Evolutionary conservation across 2,113 vertebrate genomes (phyloP).

Genomic region (Trematocara unimaculatum): DNA sequence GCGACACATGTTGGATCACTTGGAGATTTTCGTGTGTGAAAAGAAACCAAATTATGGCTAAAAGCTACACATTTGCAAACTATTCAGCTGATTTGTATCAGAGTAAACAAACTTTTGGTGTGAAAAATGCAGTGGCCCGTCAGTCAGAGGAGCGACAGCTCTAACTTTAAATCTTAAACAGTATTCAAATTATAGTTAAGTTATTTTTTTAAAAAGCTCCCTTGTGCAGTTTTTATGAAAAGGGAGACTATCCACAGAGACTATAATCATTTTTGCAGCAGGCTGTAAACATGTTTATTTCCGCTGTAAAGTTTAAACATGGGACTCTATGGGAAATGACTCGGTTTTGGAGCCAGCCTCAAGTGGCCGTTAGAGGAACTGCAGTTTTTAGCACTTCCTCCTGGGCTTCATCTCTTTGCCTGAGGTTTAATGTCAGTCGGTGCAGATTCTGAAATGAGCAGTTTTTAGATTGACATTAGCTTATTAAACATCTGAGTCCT

Average conservation of each 20-base stretch:
- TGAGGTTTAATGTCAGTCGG: neutral
- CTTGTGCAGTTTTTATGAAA: neutral
- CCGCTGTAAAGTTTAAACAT: neutral
- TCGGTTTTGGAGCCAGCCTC: neutral
- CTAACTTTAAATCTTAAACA: neutral
- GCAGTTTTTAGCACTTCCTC: neutral
- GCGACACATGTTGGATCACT: neutral
- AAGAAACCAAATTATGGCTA: neutral
- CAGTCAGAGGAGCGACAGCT: neutral
- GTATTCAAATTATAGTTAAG: neutral
- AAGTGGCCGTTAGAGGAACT: neutral
- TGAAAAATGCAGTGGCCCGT: neutral
- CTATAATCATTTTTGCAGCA: neutral
- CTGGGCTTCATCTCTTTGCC: neutral
- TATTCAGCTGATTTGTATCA: neutral
- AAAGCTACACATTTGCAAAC: neutral
- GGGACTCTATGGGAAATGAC: neutral
- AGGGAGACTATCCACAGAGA: neutral
- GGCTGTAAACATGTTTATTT: neutral
- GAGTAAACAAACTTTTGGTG: neutral
- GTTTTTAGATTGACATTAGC: neutral
- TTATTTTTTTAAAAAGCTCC: neutral
- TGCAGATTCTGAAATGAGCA: neutral
- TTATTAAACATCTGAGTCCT: neutral
- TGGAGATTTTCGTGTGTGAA: neutral